These are phyloP conservation scores for Siniperca undulata DNA, from an alignment of 2,797 vertebrate genomes.

Conservation along the genomic window DNA sequence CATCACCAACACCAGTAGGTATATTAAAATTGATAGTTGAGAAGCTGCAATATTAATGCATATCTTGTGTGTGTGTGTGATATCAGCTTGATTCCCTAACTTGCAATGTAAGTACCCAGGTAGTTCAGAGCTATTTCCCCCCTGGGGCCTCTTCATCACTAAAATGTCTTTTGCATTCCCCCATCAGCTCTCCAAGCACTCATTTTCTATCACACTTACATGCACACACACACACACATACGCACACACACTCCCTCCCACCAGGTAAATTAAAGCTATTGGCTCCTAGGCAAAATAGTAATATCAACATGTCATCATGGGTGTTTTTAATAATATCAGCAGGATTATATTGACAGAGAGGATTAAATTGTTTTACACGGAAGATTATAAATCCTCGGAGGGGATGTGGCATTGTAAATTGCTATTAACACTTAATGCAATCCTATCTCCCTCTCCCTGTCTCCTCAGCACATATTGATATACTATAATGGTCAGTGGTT, in stretches of 20 bases:
- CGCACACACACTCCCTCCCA: slow-evolving; percentile 47
- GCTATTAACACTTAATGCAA: slow-evolving; percentile 67
- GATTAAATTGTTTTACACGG: slow-evolving; percentile 72
- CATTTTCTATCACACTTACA: slow-evolving; percentile 40
- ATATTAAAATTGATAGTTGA: slow-evolving; percentile 52
- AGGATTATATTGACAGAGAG: slow-evolving; percentile 76
- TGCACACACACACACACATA: slow-evolving; percentile 4
- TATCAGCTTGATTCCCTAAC: slow-evolving; percentile 61
- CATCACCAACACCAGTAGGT: slow-evolving; percentile 9
- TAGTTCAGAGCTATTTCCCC: slow-evolving; percentile 68
- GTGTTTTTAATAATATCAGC: slow-evolving; percentile 74
- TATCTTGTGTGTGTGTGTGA: slow-evolving; percentile 2
- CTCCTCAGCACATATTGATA: slow-evolving; percentile 55
- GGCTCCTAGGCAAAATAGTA: slow-evolving; percentile 71
- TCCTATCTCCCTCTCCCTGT: slow-evolving; percentile 37
- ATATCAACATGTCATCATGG: slow-evolving; percentile 74
- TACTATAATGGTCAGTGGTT: slow-evolving; percentile 43
- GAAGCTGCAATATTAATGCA: slow-evolving; percentile 39
- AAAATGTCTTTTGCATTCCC: slow-evolving; percentile 66
- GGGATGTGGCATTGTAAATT: slow-evolving; percentile 53
- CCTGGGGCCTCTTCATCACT: slow-evolving; percentile 71
- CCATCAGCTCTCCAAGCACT: slow-evolving; percentile 57
- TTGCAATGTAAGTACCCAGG: slow-evolving; percentile 68
- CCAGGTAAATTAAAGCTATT: slow-evolving; percentile 76
- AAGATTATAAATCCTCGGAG: slow-evolving; percentile 67